Conservation (phyloP, 2,797 vertebrate genomes). For the Melanotaenia pygmaea region DNA sequence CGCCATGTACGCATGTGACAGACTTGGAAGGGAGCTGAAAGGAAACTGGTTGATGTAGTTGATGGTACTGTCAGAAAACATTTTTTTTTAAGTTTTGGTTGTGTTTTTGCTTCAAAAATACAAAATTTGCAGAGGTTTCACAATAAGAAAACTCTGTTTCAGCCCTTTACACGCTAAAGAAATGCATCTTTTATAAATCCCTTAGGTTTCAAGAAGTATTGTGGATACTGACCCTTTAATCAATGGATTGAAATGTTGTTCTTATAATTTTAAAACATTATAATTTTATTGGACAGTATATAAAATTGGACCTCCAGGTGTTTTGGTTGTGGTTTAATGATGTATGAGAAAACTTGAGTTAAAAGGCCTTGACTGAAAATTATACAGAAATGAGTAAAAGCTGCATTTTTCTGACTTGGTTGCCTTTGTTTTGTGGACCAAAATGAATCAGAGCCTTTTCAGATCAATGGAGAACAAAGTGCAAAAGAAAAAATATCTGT, state of each 20-base stretch:
- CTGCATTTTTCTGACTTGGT: background rate
- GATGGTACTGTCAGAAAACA: slow-evolving; percentile 5
- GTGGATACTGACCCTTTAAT: background rate
- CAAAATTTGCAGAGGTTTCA: background rate
- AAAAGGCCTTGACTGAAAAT: background rate
- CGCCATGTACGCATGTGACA: slow-evolving; percentile 8
- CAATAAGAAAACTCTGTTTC: background rate
- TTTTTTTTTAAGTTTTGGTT: slow-evolving; percentile 4
- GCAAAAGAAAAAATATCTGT: background rate
- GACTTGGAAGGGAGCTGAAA: slow-evolving; percentile 9
- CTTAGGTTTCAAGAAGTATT: slow-evolving; percentile 1
- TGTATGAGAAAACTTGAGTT: slow-evolving; percentile 5
- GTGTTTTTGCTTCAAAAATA: background rate
- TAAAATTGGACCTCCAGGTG: background rate
- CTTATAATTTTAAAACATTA: no score
- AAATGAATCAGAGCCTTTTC: background rate
- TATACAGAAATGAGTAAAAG: slow-evolving; percentile 6
- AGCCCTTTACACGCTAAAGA: background rate
- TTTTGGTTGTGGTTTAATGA: background rate
- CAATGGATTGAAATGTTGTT: no score
- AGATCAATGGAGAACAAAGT: background rate
- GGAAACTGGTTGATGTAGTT: slow-evolving; percentile 5
- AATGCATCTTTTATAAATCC: background rate
- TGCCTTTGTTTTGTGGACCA: background rate
- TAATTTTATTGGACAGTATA: background rate